phyloP scores from a whole-genome alignment of 2,888 invertebrate species.

The Piscicola geometra region DNA sequence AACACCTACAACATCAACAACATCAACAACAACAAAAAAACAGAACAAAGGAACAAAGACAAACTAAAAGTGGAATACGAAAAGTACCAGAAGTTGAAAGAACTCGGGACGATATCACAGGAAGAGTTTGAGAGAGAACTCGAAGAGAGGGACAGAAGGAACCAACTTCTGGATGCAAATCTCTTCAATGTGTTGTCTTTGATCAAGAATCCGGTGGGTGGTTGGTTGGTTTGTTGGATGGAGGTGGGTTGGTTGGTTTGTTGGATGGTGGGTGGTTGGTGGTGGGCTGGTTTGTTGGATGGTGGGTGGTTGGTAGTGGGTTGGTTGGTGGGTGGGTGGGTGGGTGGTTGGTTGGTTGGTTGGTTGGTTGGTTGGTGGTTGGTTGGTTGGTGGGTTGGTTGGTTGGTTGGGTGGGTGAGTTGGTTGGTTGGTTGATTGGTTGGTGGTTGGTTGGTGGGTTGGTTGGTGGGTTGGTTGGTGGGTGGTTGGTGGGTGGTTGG shows the following conservation, averaged over 20 bases:
- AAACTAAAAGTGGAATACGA: slow-evolving; percentile 28
- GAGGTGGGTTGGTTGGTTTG: not conserved
- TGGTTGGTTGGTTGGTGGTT: too few species aligned
- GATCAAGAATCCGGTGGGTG: slow-evolving; percentile 6
- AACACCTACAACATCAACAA: not conserved
- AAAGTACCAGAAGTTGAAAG: slow-evolving; percentile 26
- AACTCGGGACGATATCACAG: slow-evolving; percentile 23
- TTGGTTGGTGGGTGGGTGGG: not conserved
- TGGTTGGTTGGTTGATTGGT: too few species aligned
- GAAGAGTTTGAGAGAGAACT: slow-evolving; percentile 23
- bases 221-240: not conserved
- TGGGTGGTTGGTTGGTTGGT: too few species aligned
- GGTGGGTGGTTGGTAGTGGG: too few species aligned
- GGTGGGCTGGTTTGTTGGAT: not conserved
- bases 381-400: too few species aligned
- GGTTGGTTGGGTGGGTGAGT: too few species aligned
- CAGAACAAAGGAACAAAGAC: slow-evolving; percentile 28
- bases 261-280: not conserved
- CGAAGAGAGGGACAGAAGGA: slow-evolving; percentile 24
- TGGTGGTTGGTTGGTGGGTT: too few species aligned
- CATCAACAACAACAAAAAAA: not conserved
- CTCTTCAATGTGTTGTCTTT: not conserved
- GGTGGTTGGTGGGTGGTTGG: too few species aligned
- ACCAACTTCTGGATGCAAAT: not conserved
- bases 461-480: too few species aligned